Evolutionary conservation across 1,140 invertebrate genomes (phyloP).

Genomic region (Ridgeia piscesae): DNA sequence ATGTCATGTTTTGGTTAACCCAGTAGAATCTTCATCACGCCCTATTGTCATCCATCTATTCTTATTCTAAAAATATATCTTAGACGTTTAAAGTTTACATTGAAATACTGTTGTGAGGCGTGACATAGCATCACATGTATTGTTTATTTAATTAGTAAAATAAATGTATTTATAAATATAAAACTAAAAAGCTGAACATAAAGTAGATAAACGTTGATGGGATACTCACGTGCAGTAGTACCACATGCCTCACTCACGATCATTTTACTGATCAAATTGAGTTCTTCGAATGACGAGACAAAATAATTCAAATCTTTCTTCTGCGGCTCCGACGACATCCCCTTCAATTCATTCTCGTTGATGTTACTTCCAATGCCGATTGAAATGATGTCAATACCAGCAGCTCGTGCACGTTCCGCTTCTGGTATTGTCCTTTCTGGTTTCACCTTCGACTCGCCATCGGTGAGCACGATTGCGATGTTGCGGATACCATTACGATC

Average conservation of each 20-base stretch:
- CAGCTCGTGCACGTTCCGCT: background rate
- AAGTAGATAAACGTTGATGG: background rate
- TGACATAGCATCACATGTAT: no score
- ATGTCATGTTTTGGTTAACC: no score
- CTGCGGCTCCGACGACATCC: slow-evolving; percentile 26
- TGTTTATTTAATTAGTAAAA: no score
- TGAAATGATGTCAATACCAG: slow-evolving; percentile 9
- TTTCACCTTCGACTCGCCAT: slow-evolving; percentile 41
- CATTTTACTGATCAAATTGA: background rate
- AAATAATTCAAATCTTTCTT: slow-evolving; percentile 24
- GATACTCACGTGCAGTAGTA: background rate
- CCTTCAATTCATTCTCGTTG: slow-evolving; percentile 20
- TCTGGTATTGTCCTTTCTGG: slow-evolving; percentile 31
- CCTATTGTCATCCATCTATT: no score
- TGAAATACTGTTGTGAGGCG: background rate
- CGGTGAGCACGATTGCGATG: slow-evolving; percentile 46
- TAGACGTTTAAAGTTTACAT: no score
- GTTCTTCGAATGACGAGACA: background rate
- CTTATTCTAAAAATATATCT: no score
- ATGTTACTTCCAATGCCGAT: slow-evolving; percentile 16
- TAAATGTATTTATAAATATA: background rate
- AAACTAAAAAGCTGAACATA: background rate
- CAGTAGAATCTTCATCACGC: no score
- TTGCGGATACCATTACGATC: slow-evolving; percentile 45
- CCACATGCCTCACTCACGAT: background rate